Conservation (phyloP, 2,888 invertebrate genomes). For the Harpalus rufipes region DNA sequence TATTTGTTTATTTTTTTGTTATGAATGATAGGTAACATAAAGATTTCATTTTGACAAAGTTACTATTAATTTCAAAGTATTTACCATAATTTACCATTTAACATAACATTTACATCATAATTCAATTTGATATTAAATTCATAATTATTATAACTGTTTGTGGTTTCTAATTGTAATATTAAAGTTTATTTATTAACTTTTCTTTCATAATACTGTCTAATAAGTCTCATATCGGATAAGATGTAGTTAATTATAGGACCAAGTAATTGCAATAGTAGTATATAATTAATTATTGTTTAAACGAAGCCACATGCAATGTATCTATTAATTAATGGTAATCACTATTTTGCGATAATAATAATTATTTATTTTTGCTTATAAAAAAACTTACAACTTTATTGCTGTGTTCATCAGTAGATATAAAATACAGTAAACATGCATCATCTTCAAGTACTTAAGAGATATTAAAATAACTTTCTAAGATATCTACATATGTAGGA, state of each 20-base stretch:
- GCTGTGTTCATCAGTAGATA: conserved; percentile 23
- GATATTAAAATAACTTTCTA: not conserved
- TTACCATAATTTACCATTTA: too few relatives aligned
- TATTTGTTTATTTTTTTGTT: too few relatives aligned
- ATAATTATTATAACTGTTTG: too few relatives aligned
- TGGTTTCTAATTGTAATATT: not conserved
- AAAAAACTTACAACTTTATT: conserved; percentile 32
- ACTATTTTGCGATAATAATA: conserved; percentile 37
- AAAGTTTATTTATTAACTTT: not conserved
- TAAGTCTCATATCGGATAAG: not conserved
- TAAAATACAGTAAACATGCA: conserved; percentile 19
- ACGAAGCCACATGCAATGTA: conserved; percentile 38
- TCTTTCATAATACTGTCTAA: not conserved
- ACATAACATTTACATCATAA: too few relatives aligned
- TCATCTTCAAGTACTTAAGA: conserved; percentile 20
- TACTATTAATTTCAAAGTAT: too few relatives aligned
- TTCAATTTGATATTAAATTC: too few relatives aligned
- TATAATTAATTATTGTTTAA: conserved; percentile 48
- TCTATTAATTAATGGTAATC: conserved; percentile 36
- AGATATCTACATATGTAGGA: not conserved
- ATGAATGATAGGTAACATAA: too few relatives aligned
- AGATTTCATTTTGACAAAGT: too few relatives aligned
- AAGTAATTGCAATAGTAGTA: conserved; percentile 29
- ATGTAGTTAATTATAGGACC: conserved; percentile 31
- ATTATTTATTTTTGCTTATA: conserved; percentile 19